phyloP scores from a whole-genome alignment of 1,140 invertebrate genomes.

The Parasteatoda tepidariorum region DNA sequence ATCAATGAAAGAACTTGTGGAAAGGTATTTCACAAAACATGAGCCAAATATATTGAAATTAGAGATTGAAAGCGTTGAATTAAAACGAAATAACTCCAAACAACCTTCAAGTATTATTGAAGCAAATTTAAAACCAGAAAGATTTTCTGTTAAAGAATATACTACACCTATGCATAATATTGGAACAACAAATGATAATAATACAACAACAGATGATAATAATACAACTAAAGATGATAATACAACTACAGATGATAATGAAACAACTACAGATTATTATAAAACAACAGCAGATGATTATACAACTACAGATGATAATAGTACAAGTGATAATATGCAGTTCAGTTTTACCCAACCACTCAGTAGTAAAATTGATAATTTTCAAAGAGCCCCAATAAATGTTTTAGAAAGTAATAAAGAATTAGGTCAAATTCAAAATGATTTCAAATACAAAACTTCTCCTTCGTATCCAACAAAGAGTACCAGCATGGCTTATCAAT shows the following conservation, averaged over 20 bases:
- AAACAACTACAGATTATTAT: conserved; percentile 8
- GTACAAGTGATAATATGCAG: no score
- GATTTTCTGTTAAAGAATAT: neutral
- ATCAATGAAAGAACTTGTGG: conserved; percentile 11
- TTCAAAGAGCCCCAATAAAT: no score
- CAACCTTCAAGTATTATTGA: conserved; percentile 13
- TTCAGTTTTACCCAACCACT: no score
- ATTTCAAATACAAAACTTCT: no score
- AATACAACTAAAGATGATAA: neutral
- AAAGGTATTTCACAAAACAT: conserved; percentile 3
- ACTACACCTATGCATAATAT: neutral
- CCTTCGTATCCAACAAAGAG: no score
- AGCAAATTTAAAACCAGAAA: neutral
- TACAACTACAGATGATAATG: neutral
- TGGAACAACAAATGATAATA: neutral
- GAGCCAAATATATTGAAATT: neutral
- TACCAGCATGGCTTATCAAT: no score
- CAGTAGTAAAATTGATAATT: no score
- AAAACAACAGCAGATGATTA: no score
- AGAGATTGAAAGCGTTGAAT: neutral
- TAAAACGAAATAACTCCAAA: conserved; percentile 50
- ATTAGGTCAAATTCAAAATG: no score
- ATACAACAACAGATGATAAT: neutral
- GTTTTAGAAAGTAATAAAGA: no score
- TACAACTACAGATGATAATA: no score